A percentile compares a stretch with the other conserved stretches of the same genome.
phyloP scores from a whole-genome alignment of 2,888 invertebrate species.

The Arctia plantaginis region DNA sequence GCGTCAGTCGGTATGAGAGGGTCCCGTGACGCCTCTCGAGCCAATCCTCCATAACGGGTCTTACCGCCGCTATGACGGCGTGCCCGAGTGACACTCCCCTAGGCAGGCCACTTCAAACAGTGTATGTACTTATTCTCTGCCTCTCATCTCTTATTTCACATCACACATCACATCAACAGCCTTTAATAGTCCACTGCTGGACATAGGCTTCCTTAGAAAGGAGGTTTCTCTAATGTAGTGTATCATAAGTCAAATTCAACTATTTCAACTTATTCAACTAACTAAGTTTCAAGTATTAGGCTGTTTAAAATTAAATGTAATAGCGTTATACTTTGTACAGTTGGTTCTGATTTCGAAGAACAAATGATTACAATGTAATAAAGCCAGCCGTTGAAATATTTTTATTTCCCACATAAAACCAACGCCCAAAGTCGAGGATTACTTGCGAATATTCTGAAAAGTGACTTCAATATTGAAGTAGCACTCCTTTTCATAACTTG shows the following conservation, averaged over 20 bases:
- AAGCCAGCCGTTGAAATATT: neutral
- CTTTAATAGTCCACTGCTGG: too few species aligned
- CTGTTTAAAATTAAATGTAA: neutral
- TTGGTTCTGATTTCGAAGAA: constrained; percentile 1
- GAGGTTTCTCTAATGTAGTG: neutral
- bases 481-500: constrained; percentile 26
- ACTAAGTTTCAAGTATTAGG: neutral
- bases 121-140: neutral
- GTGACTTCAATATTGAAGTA: constrained; percentile 32
- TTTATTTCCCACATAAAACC: constrained; percentile 8
- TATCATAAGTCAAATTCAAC: neutral
- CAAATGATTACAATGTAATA: constrained; percentile 9
- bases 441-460: constrained; percentile 26
- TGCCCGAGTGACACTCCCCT: neutral
- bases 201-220: too few species aligned
- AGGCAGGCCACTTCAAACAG: too few species aligned
- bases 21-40: too few species aligned
- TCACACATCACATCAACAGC: too few species aligned
- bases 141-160: too few species aligned
- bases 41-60: too few species aligned
- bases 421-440: constrained; percentile 15
- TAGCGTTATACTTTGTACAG: neutral
- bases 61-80: too few species aligned
- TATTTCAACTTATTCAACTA: neutral
- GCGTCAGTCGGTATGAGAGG: too few species aligned